Conservation (phyloP, 1,140 invertebrate genomes). For the Drosophila nigromelanica region DNA sequence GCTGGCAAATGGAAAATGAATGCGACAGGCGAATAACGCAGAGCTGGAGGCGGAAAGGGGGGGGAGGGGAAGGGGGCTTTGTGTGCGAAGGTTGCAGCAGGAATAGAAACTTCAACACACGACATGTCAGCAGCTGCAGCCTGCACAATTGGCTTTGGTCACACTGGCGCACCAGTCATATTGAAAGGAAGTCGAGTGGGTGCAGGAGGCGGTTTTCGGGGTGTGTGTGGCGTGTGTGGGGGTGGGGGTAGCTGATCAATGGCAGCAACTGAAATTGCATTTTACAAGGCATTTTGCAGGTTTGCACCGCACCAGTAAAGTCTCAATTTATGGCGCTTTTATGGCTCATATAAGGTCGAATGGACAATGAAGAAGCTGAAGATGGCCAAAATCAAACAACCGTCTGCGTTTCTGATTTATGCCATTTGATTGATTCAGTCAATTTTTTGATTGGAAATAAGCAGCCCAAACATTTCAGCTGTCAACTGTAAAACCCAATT, state of each 20-base stretch:
- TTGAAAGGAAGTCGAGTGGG: constrained; percentile 35
- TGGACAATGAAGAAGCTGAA: background rate
- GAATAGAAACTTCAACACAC: too few species aligned
- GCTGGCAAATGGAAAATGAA: constrained; percentile 50
- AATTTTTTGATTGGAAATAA: constrained; percentile 30
- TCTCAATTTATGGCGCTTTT: constrained; percentile 68
- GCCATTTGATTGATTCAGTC: constrained; percentile 17
- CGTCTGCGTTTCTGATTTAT: background rate
- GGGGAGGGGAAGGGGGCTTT: background rate
- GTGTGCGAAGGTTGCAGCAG: too few species aligned
- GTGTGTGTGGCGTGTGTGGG: background rate
- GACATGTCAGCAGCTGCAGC: constrained; percentile 46
- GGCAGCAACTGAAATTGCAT: constrained; percentile 49
- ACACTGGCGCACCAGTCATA: constrained; percentile 36
- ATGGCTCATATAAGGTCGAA: constrained; percentile 51
- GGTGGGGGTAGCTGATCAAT: constrained; percentile 23
- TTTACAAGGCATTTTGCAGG: constrained; percentile 49
- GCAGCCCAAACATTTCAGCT: constrained; percentile 1
- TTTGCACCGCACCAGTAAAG: background rate
- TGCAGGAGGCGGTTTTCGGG: background rate
- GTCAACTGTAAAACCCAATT: constrained; percentile 6
- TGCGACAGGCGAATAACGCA: constrained; percentile 16
- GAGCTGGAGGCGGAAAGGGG: too few species aligned
- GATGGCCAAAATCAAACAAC: background rate
- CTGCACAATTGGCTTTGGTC: constrained; percentile 51